These are phyloP conservation scores for Cryptoprocta ferox DNA, from an alignment of 2,797 vertebrate genomes.

Conservation along the genomic window DNA sequence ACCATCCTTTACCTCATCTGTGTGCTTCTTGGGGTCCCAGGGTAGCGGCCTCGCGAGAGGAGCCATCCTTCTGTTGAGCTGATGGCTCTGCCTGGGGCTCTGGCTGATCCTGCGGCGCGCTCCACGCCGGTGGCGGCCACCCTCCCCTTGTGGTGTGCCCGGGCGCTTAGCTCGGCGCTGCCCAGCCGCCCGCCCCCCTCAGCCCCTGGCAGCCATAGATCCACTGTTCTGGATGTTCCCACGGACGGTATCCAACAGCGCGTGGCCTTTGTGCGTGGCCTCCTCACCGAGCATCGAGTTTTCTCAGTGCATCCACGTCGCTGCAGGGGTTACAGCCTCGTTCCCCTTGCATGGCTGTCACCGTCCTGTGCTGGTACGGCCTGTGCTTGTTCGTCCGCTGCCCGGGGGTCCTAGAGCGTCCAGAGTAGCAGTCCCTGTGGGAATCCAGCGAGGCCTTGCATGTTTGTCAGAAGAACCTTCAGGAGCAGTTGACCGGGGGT, in stretches of 20 bases:
- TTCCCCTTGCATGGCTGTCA: neutral
- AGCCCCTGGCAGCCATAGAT: neutral
- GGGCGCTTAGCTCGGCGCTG: accelerated
- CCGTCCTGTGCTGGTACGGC: neutral
- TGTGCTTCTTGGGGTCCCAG: neutral
- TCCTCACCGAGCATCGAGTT: no score
- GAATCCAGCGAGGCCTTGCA: neutral
- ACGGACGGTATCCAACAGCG: accelerated
- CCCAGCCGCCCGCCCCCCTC: neutral
- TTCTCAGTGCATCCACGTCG: no score
- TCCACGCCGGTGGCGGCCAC: neutral
- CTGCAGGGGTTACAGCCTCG: accelerated
- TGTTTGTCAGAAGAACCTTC: neutral
- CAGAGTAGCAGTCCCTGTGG: neutral
- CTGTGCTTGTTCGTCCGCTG: neutral
- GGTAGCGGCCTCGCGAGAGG: neutral
- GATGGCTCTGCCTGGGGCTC: neutral
- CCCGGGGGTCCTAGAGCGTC: neutral
- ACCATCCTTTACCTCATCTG: neutral
- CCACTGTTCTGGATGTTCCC: neutral
- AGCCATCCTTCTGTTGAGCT: neutral
- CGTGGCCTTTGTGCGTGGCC: neutral
- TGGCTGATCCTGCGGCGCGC: neutral
- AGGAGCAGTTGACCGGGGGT: neutral
- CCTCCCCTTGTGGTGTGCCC: neutral